Percentiles rank a stretch among this genome's conserved stretches.
Evolutionary conservation across 2,113 vertebrate species (phyloP).

Genomic region (Rana temporaria): DNA sequence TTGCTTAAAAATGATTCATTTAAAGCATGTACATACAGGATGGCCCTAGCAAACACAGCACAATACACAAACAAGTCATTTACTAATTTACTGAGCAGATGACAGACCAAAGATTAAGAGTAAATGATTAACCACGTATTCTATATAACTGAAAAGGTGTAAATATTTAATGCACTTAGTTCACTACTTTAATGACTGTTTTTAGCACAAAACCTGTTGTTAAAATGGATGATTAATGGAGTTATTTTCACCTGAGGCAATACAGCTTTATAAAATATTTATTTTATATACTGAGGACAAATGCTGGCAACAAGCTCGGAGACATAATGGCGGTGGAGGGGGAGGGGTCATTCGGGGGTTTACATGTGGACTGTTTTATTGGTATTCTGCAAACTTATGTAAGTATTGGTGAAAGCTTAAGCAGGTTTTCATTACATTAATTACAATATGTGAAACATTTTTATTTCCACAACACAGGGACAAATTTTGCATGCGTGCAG

Average conservation of each 20-base stretch:
- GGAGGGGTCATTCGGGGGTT: not conserved
- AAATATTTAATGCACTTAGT: conserved; percentile 29
- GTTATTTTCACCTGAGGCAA: conserved; percentile 37
- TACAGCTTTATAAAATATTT: conserved; percentile 39
- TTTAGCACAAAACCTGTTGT: conserved; percentile 38
- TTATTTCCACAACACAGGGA: not conserved
- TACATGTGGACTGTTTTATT: not conserved
- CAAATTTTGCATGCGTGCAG: not conserved
- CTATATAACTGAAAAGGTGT: not conserved
- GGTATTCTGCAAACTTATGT: not conserved
- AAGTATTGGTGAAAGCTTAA: conserved; percentile 6
- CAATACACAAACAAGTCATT: not conserved
- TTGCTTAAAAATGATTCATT: no score
- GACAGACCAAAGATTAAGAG: not conserved
- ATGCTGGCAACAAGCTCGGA: conserved; percentile 5
- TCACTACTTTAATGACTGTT: conserved; percentile 4
- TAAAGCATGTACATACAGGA: no score
- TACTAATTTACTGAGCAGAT: not conserved
- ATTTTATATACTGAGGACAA: conserved; percentile 34
- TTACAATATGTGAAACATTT: not conserved
- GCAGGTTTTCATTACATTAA: conserved; percentile 12
- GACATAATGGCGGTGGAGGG: not conserved
- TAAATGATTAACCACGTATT: not conserved
- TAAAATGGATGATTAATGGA: conserved; percentile 45
- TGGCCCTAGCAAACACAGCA: no score